Conservation (phyloP, 2,888 invertebrate species). For the Tyria jacobaeae region DNA sequence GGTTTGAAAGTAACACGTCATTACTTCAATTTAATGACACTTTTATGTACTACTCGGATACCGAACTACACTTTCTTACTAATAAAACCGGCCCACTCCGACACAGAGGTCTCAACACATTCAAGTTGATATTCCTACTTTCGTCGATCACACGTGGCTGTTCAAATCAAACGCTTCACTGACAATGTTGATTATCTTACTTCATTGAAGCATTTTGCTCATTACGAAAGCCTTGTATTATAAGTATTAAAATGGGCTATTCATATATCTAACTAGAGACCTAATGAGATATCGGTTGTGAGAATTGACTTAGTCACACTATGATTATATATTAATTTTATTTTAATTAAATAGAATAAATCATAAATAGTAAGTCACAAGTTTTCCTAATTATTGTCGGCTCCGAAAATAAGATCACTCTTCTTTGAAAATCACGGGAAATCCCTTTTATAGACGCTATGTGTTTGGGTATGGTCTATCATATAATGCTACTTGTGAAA, state of each 20-base stretch:
- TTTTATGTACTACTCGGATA: conserved; percentile 6
- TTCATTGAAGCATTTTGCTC: conserved; percentile 21
- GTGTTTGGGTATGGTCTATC: background rate
- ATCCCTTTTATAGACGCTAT: background rate
- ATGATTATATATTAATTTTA: conserved; percentile 20
- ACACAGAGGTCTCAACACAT: conserved; percentile 30
- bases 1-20: conserved; percentile 9
- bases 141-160: conserved; percentile 27
- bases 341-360: background rate
- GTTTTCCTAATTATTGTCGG: background rate
- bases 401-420: background rate
- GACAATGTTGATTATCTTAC: conserved; percentile 31
- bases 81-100: conserved; percentile 27
- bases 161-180: conserved; percentile 26
- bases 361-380: background rate
- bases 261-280: conserved; percentile 1
- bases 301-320: conserved; percentile 15
- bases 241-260: background rate
- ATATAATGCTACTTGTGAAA: background rate
- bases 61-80: conserved; percentile 10
- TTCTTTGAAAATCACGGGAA: too few relatives aligned
- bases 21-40: conserved; percentile 17
- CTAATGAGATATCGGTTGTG: conserved; percentile 12
- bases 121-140: conserved; percentile 28
- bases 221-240: conserved; percentile 3